phyloP scores from a whole-genome alignment of 2,797 vertebrate genomes.

The Scarus forsteni region DNA sequence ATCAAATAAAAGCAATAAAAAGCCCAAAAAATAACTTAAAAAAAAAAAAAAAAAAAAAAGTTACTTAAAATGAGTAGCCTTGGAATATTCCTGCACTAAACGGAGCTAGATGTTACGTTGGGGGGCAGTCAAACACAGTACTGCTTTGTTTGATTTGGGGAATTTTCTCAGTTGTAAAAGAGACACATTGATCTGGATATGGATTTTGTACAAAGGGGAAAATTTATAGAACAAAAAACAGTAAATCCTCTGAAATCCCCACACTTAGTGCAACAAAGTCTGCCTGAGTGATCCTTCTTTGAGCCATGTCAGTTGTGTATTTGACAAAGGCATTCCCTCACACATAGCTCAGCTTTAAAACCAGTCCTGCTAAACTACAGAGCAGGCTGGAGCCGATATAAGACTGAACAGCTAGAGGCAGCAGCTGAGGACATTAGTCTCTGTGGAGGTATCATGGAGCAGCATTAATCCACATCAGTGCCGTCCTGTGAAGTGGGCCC shows the following conservation, averaged over 20 bases:
- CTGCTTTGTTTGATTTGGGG: too few species aligned
- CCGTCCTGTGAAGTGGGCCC: slow-evolving; percentile 46
- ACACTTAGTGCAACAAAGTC: background rate
- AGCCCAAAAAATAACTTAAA: too few species aligned
- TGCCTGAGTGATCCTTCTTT: background rate
- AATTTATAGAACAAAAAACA: background rate
- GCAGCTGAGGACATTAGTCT: slow-evolving; percentile 45
- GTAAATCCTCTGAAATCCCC: slow-evolving; percentile 3
- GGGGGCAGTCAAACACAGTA: too few species aligned
- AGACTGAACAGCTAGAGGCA: slow-evolving; percentile 28
- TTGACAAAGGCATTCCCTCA: slow-evolving; percentile 51
- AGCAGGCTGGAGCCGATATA: slow-evolving; percentile 18
- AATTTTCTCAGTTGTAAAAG: too few species aligned
- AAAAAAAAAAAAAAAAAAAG: too few species aligned
- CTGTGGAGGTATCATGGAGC: slow-evolving; percentile 33
- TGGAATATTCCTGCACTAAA: too few species aligned
- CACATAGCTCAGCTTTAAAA: slow-evolving; percentile 33
- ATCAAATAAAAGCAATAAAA: too few species aligned
- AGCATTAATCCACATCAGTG: slow-evolving; percentile 62
- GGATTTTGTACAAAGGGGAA: too few species aligned
- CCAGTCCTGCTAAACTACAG: slow-evolving; percentile 13
- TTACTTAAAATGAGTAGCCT: too few species aligned
- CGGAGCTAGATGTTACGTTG: too few species aligned
- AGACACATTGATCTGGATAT: too few species aligned
- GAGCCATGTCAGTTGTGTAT: background rate